phyloP scores from a whole-genome alignment of 2,797 vertebrate species.

The Poeciliopsis paucimaculata region DNA sequence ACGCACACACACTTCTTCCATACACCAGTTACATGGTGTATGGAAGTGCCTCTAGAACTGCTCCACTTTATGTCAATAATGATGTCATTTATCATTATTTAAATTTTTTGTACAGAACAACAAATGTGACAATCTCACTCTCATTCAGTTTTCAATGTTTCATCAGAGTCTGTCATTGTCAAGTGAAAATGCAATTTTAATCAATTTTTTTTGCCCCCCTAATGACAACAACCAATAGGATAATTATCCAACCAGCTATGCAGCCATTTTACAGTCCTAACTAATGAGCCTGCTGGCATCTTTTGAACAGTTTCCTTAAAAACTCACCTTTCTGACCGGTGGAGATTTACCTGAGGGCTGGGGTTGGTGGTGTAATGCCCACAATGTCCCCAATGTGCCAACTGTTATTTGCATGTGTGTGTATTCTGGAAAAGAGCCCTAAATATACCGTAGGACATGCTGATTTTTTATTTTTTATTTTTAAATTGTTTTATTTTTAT shows the following conservation, averaged over 20 bases:
- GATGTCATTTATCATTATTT: neutral
- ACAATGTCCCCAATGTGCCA: slow-evolving; percentile 1
- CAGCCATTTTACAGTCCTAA: too few species aligned
- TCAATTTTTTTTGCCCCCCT: neutral
- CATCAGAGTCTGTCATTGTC: neutral
- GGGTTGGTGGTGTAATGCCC: neutral
- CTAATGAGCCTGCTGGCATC: neutral
- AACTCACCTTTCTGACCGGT: neutral
- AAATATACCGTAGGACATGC: neutral
- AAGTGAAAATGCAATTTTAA: neutral
- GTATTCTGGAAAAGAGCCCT: neutral
- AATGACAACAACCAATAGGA: neutral
- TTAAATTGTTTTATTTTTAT: too few species aligned
- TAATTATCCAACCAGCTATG: neutral
- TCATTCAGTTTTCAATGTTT: neutral
- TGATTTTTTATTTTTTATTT: neutral
- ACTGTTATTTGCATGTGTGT: neutral
- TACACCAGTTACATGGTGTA: neutral
- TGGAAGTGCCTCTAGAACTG: too few species aligned
- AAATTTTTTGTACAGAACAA: neutral
- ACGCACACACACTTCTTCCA: neutral
- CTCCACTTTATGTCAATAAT: neutral
- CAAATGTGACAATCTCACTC: neutral
- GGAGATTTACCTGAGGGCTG: neutral
- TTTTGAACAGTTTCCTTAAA: neutral